Conservation (phyloP, 2,888 invertebrate genomes). For the Miltochrista miniata region DNA sequence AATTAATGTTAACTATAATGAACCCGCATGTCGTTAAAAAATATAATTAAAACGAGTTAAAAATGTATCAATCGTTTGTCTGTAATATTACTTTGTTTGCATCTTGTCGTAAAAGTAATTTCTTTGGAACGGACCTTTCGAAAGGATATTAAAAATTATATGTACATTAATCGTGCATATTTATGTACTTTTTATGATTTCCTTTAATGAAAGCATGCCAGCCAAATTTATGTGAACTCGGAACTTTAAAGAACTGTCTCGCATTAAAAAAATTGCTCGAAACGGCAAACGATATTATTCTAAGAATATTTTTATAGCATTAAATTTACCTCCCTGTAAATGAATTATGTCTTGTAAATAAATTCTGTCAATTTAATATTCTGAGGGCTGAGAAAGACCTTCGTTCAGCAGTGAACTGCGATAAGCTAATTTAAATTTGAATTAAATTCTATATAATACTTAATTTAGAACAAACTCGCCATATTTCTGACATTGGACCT, state of each 20-base stretch:
- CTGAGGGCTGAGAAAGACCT: too few relatives aligned
- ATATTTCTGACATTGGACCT: neutral
- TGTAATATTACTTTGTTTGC: constrained; percentile 65
- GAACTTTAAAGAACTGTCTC: constrained; percentile 35
- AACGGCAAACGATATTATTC: constrained; percentile 23
- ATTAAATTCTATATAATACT: too few relatives aligned
- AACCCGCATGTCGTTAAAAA: constrained; percentile 61
- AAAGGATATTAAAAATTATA: constrained; percentile 54
- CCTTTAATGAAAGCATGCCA: constrained; percentile 65
- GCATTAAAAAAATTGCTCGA: constrained; percentile 34
- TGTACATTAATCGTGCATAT: constrained; percentile 75
- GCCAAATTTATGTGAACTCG: constrained; percentile 41
- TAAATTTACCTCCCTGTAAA: too few relatives aligned
- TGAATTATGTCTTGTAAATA: too few relatives aligned
- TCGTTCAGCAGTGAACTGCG: too few relatives aligned
- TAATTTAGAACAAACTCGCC: constrained; percentile 13
- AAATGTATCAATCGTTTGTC: constrained; percentile 51
- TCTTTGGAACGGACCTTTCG: constrained; percentile 49
- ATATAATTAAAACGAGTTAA: constrained; percentile 63
- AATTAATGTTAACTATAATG: constrained; percentile 43
- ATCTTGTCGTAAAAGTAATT: constrained; percentile 63
- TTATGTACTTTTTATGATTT: constrained; percentile 72
- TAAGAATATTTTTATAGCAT: constrained; percentile 22
- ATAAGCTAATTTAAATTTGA: too few relatives aligned
- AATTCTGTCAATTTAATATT: too few relatives aligned